phyloP scores from a whole-genome alignment of 2,797 vertebrate species.

The Enteromius anoplus region DNA sequence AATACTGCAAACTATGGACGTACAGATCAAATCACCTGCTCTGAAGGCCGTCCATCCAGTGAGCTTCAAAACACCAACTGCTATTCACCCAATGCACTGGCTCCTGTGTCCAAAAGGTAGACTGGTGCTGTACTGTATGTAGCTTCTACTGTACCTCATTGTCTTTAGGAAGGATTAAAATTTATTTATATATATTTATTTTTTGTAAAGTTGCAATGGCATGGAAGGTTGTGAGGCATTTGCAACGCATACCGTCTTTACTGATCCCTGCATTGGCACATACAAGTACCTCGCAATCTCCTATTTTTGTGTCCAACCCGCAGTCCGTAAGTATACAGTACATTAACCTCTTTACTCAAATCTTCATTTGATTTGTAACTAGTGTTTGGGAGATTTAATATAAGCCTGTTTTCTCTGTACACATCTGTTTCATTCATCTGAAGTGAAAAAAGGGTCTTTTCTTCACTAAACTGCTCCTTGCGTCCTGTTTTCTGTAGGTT shows the following conservation, averaged over 20 bases:
- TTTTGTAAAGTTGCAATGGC: constrained; percentile 63
- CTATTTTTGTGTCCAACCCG: constrained; percentile 61
- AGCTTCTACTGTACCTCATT: neutral
- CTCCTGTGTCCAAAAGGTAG: constrained; percentile 26
- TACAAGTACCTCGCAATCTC: constrained; percentile 67
- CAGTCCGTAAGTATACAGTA: constrained; percentile 55
- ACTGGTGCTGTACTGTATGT: neutral
- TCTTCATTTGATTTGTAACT: neutral
- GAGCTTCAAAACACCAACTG: constrained; percentile 25
- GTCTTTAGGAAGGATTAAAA: neutral
- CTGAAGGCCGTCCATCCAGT: neutral
- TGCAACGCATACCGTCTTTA: neutral
- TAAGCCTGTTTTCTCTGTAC: too few species aligned
- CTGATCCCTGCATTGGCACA: constrained; percentile 52
- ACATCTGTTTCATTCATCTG: too few species aligned
- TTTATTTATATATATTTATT: neutral
- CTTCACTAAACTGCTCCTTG: neutral
- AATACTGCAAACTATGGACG: constrained; percentile 35
- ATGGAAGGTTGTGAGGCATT: constrained; percentile 59
- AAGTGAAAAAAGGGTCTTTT: neutral
- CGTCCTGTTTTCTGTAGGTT: neutral
- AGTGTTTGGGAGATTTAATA: neutral
- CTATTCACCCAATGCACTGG: neutral
- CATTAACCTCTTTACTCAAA: neutral
- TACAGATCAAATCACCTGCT: constrained; percentile 40